A percentile compares a stretch with the other conserved stretches of the same genome.
Conservation (phyloP, 2,113 vertebrate species). For the Dolichotis patagonum region DNA sequence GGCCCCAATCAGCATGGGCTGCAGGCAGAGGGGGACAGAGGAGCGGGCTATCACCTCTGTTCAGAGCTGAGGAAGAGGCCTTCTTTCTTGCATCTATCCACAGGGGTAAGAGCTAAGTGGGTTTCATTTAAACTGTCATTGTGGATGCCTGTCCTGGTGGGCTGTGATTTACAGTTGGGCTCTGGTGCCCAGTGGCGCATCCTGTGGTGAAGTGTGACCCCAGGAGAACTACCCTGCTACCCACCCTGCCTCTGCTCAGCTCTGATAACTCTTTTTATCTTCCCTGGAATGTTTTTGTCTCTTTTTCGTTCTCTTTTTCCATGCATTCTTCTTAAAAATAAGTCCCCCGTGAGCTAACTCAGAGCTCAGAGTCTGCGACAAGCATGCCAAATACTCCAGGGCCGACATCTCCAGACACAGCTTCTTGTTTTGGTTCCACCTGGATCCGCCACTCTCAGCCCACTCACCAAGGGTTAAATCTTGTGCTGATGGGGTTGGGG, state of each 20-base stretch:
- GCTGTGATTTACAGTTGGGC: not conserved
- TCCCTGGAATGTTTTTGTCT: constrained; percentile 31
- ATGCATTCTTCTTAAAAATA: not conserved
- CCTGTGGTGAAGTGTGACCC: not conserved
- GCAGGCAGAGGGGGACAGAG: not conserved
- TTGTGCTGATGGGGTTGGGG: constrained; percentile 62
- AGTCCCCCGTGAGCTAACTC: constrained; percentile 43
- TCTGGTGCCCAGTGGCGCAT: not conserved
- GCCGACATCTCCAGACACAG: constrained; percentile 46
- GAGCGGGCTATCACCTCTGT: not conserved
- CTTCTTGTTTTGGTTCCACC: constrained; percentile 41
- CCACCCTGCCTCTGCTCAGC: not conserved
- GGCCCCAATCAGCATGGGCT: fast-evolving
- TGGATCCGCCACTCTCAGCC: constrained; percentile 69
- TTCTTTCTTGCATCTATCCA: not conserved
- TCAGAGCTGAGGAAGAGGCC: too few relatives aligned
- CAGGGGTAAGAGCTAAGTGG: too few relatives aligned
- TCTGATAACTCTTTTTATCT: not conserved
- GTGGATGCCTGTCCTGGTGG: fast-evolving
- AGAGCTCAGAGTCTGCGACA: constrained; percentile 9
- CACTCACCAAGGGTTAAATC: constrained; percentile 78
- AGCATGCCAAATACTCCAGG: constrained; percentile 5
- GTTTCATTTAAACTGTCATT: not conserved
- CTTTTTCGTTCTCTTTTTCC: not conserved
- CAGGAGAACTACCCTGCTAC: not conserved